Evolutionary conservation across 2,113 vertebrate species (phyloP).

Genomic region (Cephalopholis sonnerati): DNA sequence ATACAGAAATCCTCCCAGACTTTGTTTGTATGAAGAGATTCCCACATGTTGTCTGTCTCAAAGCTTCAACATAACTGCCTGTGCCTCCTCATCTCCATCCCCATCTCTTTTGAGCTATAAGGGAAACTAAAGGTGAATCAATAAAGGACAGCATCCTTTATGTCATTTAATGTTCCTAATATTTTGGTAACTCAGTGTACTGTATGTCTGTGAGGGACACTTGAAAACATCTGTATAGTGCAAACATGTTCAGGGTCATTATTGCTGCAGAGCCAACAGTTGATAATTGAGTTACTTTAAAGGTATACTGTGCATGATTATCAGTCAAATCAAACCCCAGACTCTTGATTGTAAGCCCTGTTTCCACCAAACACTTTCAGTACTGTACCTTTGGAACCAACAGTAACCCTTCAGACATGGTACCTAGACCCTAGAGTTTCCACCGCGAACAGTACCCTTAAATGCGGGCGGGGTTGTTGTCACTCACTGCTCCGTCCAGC

Average conservation of each 20-base stretch:
- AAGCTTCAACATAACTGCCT: neutral
- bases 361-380: no score
- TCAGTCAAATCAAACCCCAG: no score
- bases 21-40: neutral
- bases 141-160: neutral
- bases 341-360: no score
- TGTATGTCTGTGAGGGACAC: neutral
- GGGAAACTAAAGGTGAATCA: slow-evolving; percentile 11
- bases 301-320: no score
- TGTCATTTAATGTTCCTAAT: neutral
- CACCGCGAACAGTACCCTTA: no score
- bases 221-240: neutral
- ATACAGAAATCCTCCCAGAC: neutral
- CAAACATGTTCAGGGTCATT: neutral
- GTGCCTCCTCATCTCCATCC: neutral
- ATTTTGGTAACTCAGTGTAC: slow-evolving; percentile 4
- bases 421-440: no score
- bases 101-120: neutral
- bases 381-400: no score
- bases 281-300: neutral
- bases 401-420: no score
- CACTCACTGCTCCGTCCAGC: no score
- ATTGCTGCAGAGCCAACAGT: no score
- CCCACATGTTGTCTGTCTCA: neutral
- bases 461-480: no score